phyloP scores from a whole-genome alignment of 2,888 invertebrate species.

The Chrysopilus asiliformis region DNA sequence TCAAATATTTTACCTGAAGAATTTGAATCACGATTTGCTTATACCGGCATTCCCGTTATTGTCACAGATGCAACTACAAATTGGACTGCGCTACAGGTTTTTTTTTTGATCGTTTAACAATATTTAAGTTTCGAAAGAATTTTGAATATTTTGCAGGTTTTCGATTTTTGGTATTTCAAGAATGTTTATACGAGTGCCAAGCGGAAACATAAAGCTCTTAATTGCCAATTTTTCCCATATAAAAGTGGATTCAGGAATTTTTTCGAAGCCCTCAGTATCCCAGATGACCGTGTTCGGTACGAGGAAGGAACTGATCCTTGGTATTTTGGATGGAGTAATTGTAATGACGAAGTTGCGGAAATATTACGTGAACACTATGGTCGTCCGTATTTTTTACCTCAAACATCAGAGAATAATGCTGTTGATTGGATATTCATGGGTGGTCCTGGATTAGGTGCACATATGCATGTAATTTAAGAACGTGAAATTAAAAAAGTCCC shows the following conservation, averaged over 20 bases:
- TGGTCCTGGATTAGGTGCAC: conserved; percentile 84
- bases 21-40: conserved; percentile 65
- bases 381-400: conserved; percentile 80
- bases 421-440: conserved; percentile 98
- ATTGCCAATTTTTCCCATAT: conserved; percentile 91
- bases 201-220: conserved; percentile 41
- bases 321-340: conserved; percentile 84
- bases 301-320: conserved; percentile 35
- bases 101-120: neutral
- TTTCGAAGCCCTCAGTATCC: conserved; percentile 73
- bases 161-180: conserved; percentile 74
- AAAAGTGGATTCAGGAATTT: conserved; percentile 70
- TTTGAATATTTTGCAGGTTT: conserved; percentile 36
- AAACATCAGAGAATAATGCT: conserved; percentile 72
- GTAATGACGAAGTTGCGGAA: conserved; percentile 69
- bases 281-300: conserved; percentile 46
- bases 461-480: conserved; percentile 82
- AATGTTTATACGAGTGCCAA: conserved; percentile 51
- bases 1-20: conserved; percentile 48
- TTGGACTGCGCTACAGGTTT: conserved; percentile 62
- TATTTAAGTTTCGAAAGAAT: neutral
- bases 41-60: conserved; percentile 67
- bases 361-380: conserved; percentile 63
- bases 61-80: conserved; percentile 66
- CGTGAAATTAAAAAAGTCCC: too few species aligned